Base-by-base conservation (phyloP, 92 coral and sea anemone genomes). In the Epizoanthus fatuus region DNA sequence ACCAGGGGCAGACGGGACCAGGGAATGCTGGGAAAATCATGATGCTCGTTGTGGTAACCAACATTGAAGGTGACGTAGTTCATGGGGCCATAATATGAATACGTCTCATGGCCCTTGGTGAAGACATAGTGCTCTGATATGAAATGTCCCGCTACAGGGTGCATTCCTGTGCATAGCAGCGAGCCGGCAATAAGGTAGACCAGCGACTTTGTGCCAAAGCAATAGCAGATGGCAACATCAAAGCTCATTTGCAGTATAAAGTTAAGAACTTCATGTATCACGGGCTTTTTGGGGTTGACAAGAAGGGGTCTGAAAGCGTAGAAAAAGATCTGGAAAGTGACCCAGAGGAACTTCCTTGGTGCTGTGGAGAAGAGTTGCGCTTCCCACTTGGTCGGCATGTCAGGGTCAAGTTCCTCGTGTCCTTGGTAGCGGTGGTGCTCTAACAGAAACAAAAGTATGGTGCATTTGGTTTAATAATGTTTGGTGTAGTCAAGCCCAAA, bases 11-110 rank as follows among this genome's bases (percentile, higher is more conserved):
- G 89, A 65, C 69, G 72, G 4, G 89, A 82, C 15, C 93, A 87
- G 11, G 96, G 96, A 62, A 93, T 90, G 69, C 85, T 81, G 9
- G 95, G 95, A 58, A 92, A 89, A 62, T 92, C 95, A 55, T 92
- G 95, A 14, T 92, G 95, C 82, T 92, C 96, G 74, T 93, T 93
- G 67, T 93, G 96, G 51, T 93, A 93, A 9, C 96, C 96, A 14
- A 93, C 91, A 20, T 93, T 93, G 85, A 93, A 93, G 15, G 93
- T 86, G 76, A 93, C 55, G 17, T 66, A 78, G 53, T 93, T 93
- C 49, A 91, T 77, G 14, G 93, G 93, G 3, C 96, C 96, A 75
- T 93, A 93, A 76, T 93, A 93, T 4, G 96, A 93, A 51, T 86
- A 90, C 6, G 96, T 93, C 44, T 89, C 96, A 15, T 80, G 87